Conservation (phyloP, 2,888 invertebrate genomes). For the Conchocele bisecta region DNA sequence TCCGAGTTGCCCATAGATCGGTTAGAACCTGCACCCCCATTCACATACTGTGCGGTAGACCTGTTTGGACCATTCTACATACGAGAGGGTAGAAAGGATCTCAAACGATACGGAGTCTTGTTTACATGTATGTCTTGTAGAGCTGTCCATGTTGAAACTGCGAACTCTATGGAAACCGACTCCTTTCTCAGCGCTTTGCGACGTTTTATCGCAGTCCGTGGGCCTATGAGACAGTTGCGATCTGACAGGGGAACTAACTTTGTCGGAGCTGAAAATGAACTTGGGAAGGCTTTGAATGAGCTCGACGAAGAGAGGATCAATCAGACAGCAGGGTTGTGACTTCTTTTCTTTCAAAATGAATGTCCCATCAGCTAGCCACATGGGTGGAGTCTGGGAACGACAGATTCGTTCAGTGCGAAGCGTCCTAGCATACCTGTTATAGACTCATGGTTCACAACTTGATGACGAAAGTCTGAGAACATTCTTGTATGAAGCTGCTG, state of each 20-base stretch:
- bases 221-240: conserved; percentile 28
- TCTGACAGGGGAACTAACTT: conserved; percentile 53
- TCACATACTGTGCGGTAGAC: conserved; percentile 17
- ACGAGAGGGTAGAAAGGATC: conserved; percentile 11
- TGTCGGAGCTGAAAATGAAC: conserved; percentile 39
- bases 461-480: conserved; percentile 39
- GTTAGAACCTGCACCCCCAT: conserved; percentile 23
- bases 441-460: not conserved
- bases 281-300: conserved; percentile 4
- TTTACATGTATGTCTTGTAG: conserved; percentile 61
- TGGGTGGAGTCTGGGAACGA: conserved; percentile 50
- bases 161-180: conserved; percentile 22
- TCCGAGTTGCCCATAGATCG: not conserved
- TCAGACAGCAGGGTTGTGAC: conserved; percentile 5
- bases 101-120: conserved; percentile 29
- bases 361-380: conserved; percentile 28
- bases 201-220: conserved; percentile 27
- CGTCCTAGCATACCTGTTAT: conserved; percentile 20
- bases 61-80: conserved; percentile 15
- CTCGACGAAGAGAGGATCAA: conserved; percentile 2
- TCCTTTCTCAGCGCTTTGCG: conserved; percentile 40
- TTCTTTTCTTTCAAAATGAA: conserved; percentile 10
- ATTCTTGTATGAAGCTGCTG: conserved; percentile 24
- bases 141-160: conserved; percentile 33
- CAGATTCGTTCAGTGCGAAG: conserved; percentile 31